These are phyloP conservation scores for Podarcis siculus DNA, from an alignment of 2,797 vertebrate genomes.

Conservation along the genomic window DNA sequence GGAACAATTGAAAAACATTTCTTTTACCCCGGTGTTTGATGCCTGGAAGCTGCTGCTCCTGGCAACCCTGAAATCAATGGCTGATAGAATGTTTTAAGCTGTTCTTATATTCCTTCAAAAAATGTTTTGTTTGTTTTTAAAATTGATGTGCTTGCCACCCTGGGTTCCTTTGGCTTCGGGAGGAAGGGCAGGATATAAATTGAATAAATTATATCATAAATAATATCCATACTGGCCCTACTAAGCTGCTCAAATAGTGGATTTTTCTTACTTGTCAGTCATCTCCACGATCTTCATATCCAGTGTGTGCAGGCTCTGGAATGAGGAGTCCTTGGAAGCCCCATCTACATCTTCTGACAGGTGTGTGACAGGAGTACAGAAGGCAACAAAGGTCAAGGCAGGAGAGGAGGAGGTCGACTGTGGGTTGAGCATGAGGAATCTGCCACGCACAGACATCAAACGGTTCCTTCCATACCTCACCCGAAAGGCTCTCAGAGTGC, in stretches of 20 bases:
- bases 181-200: no score
- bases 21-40: no score
- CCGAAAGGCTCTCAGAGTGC: slow-evolving; percentile 81
- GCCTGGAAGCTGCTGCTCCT: no score
- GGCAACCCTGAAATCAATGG: no score
- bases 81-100: no score
- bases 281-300: slow-evolving; percentile 83
- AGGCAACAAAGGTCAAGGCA: slow-evolving; percentile 77
- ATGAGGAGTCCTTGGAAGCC: slow-evolving; percentile 45
- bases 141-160: no score
- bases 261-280: slow-evolving; percentile 78
- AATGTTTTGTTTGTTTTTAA: no score
- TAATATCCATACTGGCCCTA: not conserved
- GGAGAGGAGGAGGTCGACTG: not conserved
- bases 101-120: no score
- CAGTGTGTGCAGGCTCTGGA: slow-evolving; percentile 77
- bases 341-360: accelerated
- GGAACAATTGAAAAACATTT: no score
- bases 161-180: no score
- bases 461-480: slow-evolving; percentile 73
- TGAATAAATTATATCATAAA: no score
- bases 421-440: slow-evolving; percentile 60
- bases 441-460: slow-evolving; percentile 78
- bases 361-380: slow-evolving; percentile 79
- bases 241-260: not conserved